Conservation (phyloP, 2,797 vertebrate species). For the Brotogeris chrysoptera region DNA sequence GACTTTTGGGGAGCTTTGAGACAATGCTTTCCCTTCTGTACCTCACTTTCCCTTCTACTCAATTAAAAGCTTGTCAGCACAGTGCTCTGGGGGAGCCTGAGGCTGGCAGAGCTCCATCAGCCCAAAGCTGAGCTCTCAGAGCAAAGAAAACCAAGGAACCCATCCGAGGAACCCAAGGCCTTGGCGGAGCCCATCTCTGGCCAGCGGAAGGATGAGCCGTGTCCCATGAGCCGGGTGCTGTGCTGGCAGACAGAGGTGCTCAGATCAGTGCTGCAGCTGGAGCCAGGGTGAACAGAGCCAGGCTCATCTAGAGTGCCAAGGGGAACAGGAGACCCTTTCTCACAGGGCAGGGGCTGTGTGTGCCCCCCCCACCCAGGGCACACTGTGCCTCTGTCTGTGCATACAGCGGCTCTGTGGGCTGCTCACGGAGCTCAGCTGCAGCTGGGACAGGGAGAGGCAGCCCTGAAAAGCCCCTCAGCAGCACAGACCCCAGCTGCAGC, state of each 20-base stretch:
- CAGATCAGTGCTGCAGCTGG: conserved; percentile 46
- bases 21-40: not conserved
- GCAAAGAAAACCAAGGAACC: not conserved
- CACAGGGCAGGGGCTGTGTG: fast-evolving
- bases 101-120: not conserved
- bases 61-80: not conserved
- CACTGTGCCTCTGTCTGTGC: not conserved
- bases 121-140: not conserved
- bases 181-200: not conserved
- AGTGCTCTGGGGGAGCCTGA: fast-evolving
- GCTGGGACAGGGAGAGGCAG: not conserved
- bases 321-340: conserved; percentile 6
- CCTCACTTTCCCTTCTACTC: not conserved
- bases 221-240: not conserved
- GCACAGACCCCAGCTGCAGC: not conserved
- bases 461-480: not conserved
- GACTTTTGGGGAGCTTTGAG: not conserved
- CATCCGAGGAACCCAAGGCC: not conserved
- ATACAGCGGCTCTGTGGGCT: not conserved
- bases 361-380: not conserved
- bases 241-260: conserved; percentile 40
- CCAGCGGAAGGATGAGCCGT: not conserved
- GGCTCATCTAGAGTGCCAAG: not conserved
- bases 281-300: not conserved
- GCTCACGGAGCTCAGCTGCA: not conserved